Evolutionary conservation across 2,797 vertebrate genomes (phyloP), one percentile per base, ranked within the genome.

Genomic region (Pseudochirops cupreus): DNA sequence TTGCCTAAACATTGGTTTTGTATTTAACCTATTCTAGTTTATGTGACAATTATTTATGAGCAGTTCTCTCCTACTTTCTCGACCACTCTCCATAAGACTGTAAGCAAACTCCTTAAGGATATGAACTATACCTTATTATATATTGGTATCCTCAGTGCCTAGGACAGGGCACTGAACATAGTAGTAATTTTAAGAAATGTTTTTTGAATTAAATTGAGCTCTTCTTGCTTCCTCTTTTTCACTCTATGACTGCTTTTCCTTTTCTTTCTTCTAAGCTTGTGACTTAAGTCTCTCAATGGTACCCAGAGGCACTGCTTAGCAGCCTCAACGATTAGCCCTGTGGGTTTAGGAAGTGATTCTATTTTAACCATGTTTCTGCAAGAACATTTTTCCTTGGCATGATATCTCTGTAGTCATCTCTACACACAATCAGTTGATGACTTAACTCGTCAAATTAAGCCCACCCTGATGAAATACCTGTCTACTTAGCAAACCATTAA

Each of bases 401-500:
- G 24, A 4, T 57, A 54, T 52, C 95, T 4, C 1, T 10, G 53
- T 56, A 91, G 91, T 62, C 89, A 52, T 91, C 56, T 91, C 53
- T 39, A 92, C 50, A 91, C 58, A 56, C 52, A 57, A 91, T 58
- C 46, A 92, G 74, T 26, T 18, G 46, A 54, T 56, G 94, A 82
- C 96, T 29, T 56, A 57, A 91, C 56, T 89, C 56, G 50, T 95
- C 87, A 52, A 91, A 92, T 0, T 3, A 95, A 87, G 82, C 58
- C 96, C 93, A 91, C 87, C 67, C 62, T 58, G 58, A 3, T 12
- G 96, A 91, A 56, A 59, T 1, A 58, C 90, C 91, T 92, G 62
- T 53, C 94, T 93, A 94, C 94, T 94, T 94, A 74, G 94, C 95
- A 96, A 24, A 1, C 50, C 57, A 87, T 93, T 87, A 50, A 95